Evolutionary conservation across 2,113 vertebrate species (phyloP), one percentile per base, ranked within the genome.

Genomic region (Boulengerochromis microlepis): DNA sequence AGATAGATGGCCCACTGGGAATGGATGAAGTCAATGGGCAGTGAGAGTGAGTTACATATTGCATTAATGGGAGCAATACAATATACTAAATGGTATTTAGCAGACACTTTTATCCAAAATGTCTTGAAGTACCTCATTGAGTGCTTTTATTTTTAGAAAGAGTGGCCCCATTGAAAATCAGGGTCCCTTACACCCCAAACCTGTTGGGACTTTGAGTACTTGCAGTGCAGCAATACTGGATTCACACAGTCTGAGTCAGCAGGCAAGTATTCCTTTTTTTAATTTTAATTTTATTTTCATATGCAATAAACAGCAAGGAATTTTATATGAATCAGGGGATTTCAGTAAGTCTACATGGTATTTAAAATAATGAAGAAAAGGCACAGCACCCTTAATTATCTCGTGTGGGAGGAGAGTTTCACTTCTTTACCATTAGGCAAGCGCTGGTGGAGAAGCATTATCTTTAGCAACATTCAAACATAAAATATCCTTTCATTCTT

Each of bases 31-130:
- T 93, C 91, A 93, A 90, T 91, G 90, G 89, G 80, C 90, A 89
- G 87, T 84, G 86, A 87, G 89, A 89, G 57, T 90, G 91, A 90
- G 91, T 78, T 92, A 84, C 86, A 87, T 90, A 92, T 91, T 85
- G 90, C 94, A 88, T 87, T 96, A 95, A 95, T 94, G 91, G 94
- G 54, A 88, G 91, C 80, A 85, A 93, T 93, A 94, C 93, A 92
- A 94, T 94, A 94, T 93, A 89, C 88, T 95, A 95, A 95, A 96
- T 92, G 94, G 91, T 94, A 94, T 95, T 95, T 94, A 94, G 95
- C 93, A 89, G 94, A 94, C 93, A 96, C 93, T 93, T 94, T 92
- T 87, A 87, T 93, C 89, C 92, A 93, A 91, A 94, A 93, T 84
- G 86, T 90, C 92, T 91, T 92, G 8, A 90, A 91, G 91, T 85